These are phyloP conservation scores for Trachemys scripta DNA, from an alignment of 2,113 vertebrate species.

Conservation along the genomic window DNA sequence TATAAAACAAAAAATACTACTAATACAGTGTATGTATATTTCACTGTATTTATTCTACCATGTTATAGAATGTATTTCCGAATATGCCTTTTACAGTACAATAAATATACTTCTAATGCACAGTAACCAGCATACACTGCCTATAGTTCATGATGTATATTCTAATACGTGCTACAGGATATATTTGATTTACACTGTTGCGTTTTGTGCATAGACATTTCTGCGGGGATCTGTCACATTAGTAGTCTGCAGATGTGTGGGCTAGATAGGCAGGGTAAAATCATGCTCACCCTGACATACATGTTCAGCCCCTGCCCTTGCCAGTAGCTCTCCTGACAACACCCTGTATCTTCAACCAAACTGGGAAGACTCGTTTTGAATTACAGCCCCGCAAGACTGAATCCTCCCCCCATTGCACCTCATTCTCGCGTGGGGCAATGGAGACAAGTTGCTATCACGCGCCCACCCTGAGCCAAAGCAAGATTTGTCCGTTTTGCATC, in stretches of 20 bases:
- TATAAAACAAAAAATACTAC: no score
- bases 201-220: no score
- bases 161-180: no score
- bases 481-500: background rate
- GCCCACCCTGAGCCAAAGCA: background rate
- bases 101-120: background rate
- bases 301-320: no score
- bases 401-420: background rate
- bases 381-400: background rate
- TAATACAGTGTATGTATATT: background rate
- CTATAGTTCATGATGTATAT: no score
- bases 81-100: background rate
- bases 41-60: background rate
- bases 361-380: background rate
- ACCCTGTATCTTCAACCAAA: no score
- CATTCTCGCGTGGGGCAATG: background rate
- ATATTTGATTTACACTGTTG: no score
- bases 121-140: background rate
- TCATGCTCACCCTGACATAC: no score
- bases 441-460: background rate
- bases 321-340: no score
- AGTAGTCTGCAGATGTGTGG: no score
- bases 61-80: background rate
- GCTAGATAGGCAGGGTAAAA: no score
- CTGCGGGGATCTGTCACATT: no score